A percentile compares a stretch with the other conserved stretches of the same genome.
Conservation (phyloP, 2,888 invertebrate genomes). For the Himalopsyche kuldschensis region DNA sequence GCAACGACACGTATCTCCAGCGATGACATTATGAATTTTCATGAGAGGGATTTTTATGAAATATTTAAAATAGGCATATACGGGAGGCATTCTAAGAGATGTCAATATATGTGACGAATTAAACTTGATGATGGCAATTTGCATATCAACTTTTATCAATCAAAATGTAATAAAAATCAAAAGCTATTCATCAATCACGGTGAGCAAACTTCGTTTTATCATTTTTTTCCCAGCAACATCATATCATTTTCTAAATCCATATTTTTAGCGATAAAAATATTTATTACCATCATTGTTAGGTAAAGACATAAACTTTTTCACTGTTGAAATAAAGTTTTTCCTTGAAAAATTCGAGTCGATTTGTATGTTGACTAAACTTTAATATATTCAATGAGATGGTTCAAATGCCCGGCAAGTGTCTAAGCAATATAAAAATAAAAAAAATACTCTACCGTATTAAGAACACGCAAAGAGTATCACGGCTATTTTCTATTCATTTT, state of each 20-base stretch:
- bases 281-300: no score
- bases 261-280: neutral
- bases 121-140: neutral
- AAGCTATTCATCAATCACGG: neutral
- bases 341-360: no score
- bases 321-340: no score
- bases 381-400: no score
- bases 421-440: no score
- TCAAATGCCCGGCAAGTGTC: no score
- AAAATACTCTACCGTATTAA: no score
- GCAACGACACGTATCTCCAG: conserved; percentile 15
- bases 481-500: no score
- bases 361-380: no score
- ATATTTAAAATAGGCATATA: neutral
- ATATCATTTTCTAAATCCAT: neutral
- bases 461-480: no score
- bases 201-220: neutral
- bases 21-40: conserved; percentile 31
- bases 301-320: no score
- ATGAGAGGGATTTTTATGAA: conserved; percentile 21
- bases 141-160: neutral
- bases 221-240: neutral
- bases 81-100: neutral
- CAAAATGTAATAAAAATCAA: neutral
- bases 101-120: neutral